Base-by-base conservation (phyloP, 2,113 vertebrate genomes). In the Phalacrocorax aristotelis region DNA sequence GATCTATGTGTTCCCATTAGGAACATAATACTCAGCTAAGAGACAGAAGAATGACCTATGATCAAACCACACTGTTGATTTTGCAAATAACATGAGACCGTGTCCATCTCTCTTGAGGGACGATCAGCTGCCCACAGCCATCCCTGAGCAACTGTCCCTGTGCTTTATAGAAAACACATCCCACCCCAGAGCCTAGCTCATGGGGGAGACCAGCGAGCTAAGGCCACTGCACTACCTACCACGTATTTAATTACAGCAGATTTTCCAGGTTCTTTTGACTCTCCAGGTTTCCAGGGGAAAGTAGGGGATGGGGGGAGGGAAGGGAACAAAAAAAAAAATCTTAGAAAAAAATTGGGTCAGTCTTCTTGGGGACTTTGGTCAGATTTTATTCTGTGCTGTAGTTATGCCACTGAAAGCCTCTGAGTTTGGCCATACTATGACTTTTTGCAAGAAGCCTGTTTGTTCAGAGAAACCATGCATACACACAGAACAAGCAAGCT, bases 261-360 rank as follows among this genome's bases (percentile, higher is more conserved):
- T 65, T 77, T 76, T 77, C 27, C 71, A 83, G 38, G 27, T 55
- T 27, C 12, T 90, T 87, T 68, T 58, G 38, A 17, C 36, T 64
- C 14, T 29, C 32, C 46, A 57, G 29, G 11, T 71, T 91, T 52
- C 66, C 55, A 70, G 27, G 23, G 22, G 6, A 74, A 82, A 80
- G 10, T 2, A 5, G 46, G 17, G 46, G 46, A 18, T 15, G 10
- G 4, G 4, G 3, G 12, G 6, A 14, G 6, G 4, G 7, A 2
- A 18, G 18, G 9, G 23, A 57, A 58, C 11, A 44, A 52, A 34
- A 30, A 36, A 75, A 40, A 58, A 55, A 36, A 16, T 13, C 34
- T 30, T 40, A 27, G 16, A 7, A 76, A 55, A 48, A 69, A n/a
- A 32, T 7, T 17, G 9, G 2, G 12, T 49, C 55, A 11, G 6